A percentile compares a stretch with the other conserved stretches of the same genome.
These are phyloP conservation scores for Dexiosoma caninum DNA, from an alignment of 2,888 invertebrate species.

Conservation along the genomic window DNA sequence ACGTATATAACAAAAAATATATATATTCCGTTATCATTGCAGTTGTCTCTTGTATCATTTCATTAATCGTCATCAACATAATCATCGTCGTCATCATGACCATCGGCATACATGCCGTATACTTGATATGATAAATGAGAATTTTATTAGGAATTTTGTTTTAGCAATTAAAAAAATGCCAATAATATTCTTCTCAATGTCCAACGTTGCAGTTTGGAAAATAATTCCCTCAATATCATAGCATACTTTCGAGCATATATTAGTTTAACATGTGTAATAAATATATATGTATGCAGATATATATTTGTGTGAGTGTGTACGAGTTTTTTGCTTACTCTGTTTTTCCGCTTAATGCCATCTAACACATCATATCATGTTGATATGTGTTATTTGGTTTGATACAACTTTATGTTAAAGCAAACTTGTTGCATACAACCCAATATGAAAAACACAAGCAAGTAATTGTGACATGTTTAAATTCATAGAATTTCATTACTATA, in stretches of 20 bases:
- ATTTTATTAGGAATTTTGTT: too few relatives aligned
- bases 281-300: too few relatives aligned
- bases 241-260: constrained; percentile 14
- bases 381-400: constrained; percentile 34
- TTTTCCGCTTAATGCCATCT: constrained; percentile 34
- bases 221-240: too few relatives aligned
- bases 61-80: constrained; percentile 12
- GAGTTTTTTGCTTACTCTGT: constrained; percentile 6
- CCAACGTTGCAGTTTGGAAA: too few relatives aligned
- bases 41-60: constrained; percentile 41
- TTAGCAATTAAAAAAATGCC: too few relatives aligned
- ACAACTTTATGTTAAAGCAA: not conserved
- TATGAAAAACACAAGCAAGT: not conserved
- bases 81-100: constrained; percentile 2
- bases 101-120: constrained; percentile 53
- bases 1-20: too few relatives aligned
- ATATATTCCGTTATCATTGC: constrained; percentile 10
- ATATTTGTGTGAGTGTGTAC: not conserved
- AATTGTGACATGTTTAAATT: too few relatives aligned
- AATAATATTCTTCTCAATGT: too few relatives aligned
- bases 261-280: not conserved
- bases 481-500: too few relatives aligned
- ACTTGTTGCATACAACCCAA: constrained; percentile 25
- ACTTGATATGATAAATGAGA: constrained; percentile 52
- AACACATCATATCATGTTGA: constrained; percentile 26